Evolutionary conservation across 2,113 vertebrate genomes (phyloP), one percentile per base, ranked within the genome.

Genomic region (Tachysurus fulvidraco): DNA sequence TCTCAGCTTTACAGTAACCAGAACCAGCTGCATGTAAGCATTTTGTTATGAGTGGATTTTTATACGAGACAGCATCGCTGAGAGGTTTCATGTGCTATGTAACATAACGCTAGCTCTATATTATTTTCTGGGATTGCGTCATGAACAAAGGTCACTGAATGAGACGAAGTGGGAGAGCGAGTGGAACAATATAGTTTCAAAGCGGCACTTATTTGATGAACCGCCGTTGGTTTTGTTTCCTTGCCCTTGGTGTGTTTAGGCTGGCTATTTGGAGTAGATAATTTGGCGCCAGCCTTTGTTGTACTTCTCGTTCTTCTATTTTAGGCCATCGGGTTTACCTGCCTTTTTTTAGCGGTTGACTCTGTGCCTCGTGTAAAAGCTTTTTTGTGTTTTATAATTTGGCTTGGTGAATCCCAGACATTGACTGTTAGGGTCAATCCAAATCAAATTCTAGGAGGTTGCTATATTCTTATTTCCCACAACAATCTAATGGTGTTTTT

Each of bases 11-110:
- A 23, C 83, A 54, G 21, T 88, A 88, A 88, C 69, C 55, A 86
- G 36, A 83, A 87, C 57, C 88, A 89, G 88, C 82, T 89, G 82
- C 83, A 54, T 23, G 83, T 85, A 57, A 77, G 83, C 36, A 62
- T 86, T 60, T 57, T 25, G 77, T 87, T 89, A 87, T 77, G 79
- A 84, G 28, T 36, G 5, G 71, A 81, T 87, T 76, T 83, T 87
- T 83, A 36, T 82, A 64, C 16, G 80, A 87, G 67, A 52, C 54
- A 23, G 81, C 28, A 14, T 76, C 44, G 19, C 80, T 50, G 67
- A 62, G 44, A 81, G 30, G 67, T 82, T 86, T 87, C 60, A 65
- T 65, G 28, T 28, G 81, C 81, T 83, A 17, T 21, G 71, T 83
- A 83, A 87, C 67, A 17, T 81, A 59, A 73, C 71, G 9, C 54